Conservation (phyloP, 2,888 invertebrate species). For the Xylocampa areola region DNA sequence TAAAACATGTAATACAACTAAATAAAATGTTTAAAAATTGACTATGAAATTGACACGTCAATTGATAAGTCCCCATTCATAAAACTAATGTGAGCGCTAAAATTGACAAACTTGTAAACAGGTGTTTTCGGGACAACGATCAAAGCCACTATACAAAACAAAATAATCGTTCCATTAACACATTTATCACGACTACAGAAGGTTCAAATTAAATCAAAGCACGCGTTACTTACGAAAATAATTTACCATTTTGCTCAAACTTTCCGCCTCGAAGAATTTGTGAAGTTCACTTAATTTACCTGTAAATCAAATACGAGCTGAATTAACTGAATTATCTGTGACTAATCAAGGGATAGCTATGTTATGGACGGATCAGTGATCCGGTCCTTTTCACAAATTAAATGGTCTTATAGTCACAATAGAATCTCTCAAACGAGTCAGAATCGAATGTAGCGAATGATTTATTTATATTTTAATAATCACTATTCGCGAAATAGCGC, state of each 20-base stretch:
- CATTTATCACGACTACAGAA: slow-evolving; percentile 26
- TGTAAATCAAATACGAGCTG: slow-evolving; percentile 61
- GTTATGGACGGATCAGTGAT: slow-evolving; percentile 38
- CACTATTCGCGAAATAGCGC: not conserved
- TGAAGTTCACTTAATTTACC: slow-evolving; percentile 60
- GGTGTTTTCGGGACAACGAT: slow-evolving; percentile 64
- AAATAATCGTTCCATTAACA: slow-evolving; percentile 27
- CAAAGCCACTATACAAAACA: slow-evolving; percentile 60
- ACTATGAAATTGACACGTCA: slow-evolving; percentile 4
- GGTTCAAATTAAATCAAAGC: slow-evolving; percentile 41
- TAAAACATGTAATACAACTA: too few species aligned
- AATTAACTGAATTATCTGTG: slow-evolving; percentile 56
- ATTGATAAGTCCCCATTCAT: slow-evolving; percentile 2
- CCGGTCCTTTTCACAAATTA: slow-evolving; percentile 39
- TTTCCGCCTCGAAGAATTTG: slow-evolving; percentile 57
- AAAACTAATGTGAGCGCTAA: slow-evolving; percentile 29
- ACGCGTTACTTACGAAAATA: slow-evolving; percentile 41
- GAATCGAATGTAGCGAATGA: slow-evolving; percentile 23
- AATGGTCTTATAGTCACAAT: slow-evolving; percentile 38
- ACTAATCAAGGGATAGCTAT: slow-evolving; percentile 46
- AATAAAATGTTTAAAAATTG: too few species aligned
- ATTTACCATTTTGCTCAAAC: slow-evolving; percentile 56
- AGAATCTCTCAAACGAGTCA: slow-evolving; percentile 22
- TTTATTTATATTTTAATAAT: slow-evolving; percentile 24
- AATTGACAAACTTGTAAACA: slow-evolving; percentile 39